Evolutionary conservation across 2,888 invertebrate species (phyloP).

Genomic region (Caenorhabditis sp.): DNA sequence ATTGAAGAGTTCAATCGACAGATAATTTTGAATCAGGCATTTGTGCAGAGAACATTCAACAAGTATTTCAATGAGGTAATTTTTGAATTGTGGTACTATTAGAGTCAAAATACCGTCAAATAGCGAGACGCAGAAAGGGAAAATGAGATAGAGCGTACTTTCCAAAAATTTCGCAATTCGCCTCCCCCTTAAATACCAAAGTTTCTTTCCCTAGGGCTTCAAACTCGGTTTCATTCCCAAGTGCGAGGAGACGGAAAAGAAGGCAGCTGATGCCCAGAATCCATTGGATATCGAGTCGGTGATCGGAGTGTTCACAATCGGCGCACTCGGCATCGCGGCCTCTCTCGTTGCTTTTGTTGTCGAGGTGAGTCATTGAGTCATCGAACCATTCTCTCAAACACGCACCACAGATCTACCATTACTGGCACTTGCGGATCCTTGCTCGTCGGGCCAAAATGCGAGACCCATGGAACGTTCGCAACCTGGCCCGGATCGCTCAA

Average conservation of each 20-base stretch:
- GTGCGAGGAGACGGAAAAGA: conserved; percentile 52
- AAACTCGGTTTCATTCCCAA: conserved; percentile 65
- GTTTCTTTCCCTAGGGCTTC: conserved; percentile 56
- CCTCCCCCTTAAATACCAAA: no score
- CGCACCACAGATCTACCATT: conserved; percentile 58
- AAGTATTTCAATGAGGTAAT: conserved; percentile 66
- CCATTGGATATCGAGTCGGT: conserved; percentile 66
- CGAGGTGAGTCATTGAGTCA: conserved; percentile 41
- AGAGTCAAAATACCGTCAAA: no score
- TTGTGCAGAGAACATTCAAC: conserved; percentile 68
- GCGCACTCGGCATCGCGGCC: conserved; percentile 57
- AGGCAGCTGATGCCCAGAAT: conserved; percentile 33
- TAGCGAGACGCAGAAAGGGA: no score
- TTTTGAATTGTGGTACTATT: no score
- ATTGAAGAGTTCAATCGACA: conserved; percentile 55
- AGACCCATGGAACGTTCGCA: conserved; percentile 56
- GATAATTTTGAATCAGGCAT: conserved; percentile 66
- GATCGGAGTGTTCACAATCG: conserved; percentile 68
- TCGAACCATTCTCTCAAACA: no score
- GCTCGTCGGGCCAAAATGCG: conserved; percentile 50
- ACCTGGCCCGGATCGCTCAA: conserved; percentile 60
- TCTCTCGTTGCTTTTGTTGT: conserved; percentile 58
- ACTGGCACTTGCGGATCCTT: conserved; percentile 63
- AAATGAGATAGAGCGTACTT: no score
- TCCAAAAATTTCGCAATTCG: not conserved